Evolutionary conservation across 2,888 invertebrate genomes (phyloP), one percentile per base, ranked within the genome.

Genomic region (Tigriopus californicus): DNA sequence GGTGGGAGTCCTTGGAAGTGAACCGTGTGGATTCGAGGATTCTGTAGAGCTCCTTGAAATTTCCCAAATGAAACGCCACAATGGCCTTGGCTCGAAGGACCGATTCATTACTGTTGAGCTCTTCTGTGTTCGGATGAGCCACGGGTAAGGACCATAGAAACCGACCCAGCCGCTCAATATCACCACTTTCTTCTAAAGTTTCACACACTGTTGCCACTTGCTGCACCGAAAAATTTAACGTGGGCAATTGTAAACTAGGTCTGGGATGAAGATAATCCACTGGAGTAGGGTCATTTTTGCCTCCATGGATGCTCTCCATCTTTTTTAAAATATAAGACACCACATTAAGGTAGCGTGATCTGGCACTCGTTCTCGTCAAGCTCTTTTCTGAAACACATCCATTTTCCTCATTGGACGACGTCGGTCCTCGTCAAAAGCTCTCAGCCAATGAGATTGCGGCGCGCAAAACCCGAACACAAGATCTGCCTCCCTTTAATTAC

Each of bases 141-240:
- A 92, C 92, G 41, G 97, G 95, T 61, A 89, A 72, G 51, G 85
- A 85, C 85, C 87, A 90, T 63, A 92, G 76, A 73, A 91, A 91
- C 64, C 87, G 75, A 18, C 86, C 87, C 64, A 91, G 76, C 64
- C 88, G 75, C 71, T 90, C 90, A 67, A 90, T 85, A 72, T 90
- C 88, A 62, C 87, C 88, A 69, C 87, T 86, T 70, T 97, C 94
- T 72, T 98, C 97, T 56, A 98, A 79, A 58, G 94, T 94, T 71
- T 91, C 89, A 74, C 90, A 91, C 25, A 89, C 88, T 66, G 87
- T 86, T 56, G 88, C 85, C 64, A 91, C 88, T 74, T 90, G 88
- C 64, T 80, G 71, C 62, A 73, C 85, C 66, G 85, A 85, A 73
- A 89, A 89, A 70, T 84, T 85, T 66, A 85, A 73, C 61, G 83